Conservation (phyloP, 2,113 vertebrate species). For the Microtus pennsylvanicus region DNA sequence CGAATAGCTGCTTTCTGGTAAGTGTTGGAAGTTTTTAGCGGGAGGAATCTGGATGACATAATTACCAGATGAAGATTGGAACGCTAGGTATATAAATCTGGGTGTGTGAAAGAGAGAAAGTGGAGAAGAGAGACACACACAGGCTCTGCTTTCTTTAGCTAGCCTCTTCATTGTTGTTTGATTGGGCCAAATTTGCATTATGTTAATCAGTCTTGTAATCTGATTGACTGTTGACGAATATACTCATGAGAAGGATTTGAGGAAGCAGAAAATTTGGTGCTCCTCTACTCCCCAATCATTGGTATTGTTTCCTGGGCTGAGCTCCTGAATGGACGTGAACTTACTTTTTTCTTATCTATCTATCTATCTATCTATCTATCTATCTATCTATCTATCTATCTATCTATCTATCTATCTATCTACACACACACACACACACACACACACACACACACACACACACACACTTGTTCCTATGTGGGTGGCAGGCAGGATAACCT, state of each 20-base stretch:
- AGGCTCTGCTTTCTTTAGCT: neutral
- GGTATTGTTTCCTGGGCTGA: neutral
- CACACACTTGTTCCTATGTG: neutral
- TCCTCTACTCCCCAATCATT: neutral
- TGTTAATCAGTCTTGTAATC: neutral
- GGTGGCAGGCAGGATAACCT: neutral
- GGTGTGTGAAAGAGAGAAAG: neutral
- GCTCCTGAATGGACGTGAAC: neutral
- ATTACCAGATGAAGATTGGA: slow-evolving; percentile 35
- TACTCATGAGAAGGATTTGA: neutral
- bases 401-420: no score
- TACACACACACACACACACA: no score
- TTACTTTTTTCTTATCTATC: neutral
- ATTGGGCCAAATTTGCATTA: neutral
- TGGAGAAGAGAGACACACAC: neutral
- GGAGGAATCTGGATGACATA: slow-evolving; percentile 16
- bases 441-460: neutral
- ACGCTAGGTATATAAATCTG: neutral
- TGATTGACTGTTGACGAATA: neutral
- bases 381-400: no score
- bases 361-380: no score
- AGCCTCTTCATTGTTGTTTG: neutral
- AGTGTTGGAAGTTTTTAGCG: neutral
- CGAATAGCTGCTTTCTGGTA: slow-evolving; percentile 38
- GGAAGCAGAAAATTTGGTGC: neutral